Evolutionary conservation across 2,888 invertebrate species (phyloP).

Genomic region (Eulithis prunata): DNA sequence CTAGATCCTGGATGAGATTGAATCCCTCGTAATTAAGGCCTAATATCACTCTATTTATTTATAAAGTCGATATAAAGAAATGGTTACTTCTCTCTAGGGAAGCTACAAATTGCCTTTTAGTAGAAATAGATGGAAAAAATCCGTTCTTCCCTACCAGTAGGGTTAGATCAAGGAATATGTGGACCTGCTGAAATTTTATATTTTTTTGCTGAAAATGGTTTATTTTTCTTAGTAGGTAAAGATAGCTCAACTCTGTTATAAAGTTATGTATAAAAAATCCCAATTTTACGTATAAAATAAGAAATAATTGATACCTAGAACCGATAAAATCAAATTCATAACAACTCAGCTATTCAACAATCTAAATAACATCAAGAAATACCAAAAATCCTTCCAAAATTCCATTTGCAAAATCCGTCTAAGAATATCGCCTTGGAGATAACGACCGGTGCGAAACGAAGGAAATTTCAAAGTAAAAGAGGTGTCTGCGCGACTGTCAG

Average conservation of each 20-base stretch:
- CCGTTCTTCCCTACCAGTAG: too few relatives aligned
- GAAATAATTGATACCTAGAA: background rate
- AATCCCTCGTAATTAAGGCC: background rate
- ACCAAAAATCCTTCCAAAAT: conserved; percentile 12
- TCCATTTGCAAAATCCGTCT: conserved; percentile 15
- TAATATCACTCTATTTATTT: background rate
- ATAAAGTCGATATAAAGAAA: too few relatives aligned
- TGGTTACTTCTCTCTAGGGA: too few relatives aligned
- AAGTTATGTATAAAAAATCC: too few relatives aligned
- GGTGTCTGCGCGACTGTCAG: conserved; percentile 24
- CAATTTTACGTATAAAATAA: background rate
- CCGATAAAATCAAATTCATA: background rate
- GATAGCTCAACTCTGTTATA: too few relatives aligned
- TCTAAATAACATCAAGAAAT: conserved; percentile 11
- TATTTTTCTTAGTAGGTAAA: too few relatives aligned
- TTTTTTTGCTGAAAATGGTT: too few relatives aligned
- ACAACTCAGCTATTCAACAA: background rate
- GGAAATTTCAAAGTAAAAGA: conserved; percentile 20
- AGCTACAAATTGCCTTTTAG: too few relatives aligned
- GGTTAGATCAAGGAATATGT: too few relatives aligned
- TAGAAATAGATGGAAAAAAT: too few relatives aligned
- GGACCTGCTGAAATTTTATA: too few relatives aligned
- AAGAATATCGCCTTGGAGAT: conserved; percentile 23
- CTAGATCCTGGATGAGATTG: conserved; percentile 1
- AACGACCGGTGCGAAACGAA: conserved; percentile 22